Evolutionary conservation across 2,888 invertebrate genomes (phyloP).

Genomic region (Dascillus cervinus): DNA sequence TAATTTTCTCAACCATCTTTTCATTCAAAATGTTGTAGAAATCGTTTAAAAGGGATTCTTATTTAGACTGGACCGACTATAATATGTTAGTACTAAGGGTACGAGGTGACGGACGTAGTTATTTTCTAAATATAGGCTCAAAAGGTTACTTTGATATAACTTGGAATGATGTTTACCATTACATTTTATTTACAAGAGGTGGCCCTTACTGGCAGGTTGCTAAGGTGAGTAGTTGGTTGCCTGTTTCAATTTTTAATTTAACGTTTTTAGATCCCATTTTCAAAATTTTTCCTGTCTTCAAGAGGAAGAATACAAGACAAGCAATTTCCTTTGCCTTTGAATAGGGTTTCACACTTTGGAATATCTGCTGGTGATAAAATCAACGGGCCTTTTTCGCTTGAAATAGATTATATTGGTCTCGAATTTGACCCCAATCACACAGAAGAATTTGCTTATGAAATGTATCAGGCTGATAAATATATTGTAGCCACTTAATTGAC

Average conservation of each 20-base stretch:
- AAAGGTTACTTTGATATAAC: conserved; percentile 72
- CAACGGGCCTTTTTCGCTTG: conserved; percentile 79
- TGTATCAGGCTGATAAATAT: conserved; percentile 65
- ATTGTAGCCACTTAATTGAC: conserved; percentile 53
- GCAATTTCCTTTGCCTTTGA: conserved; percentile 56
- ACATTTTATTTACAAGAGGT: conserved; percentile 85
- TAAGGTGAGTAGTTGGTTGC: conserved; percentile 55
- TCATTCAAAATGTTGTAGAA: conserved; percentile 46
- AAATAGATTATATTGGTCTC: conserved; percentile 88
- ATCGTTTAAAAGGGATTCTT: conserved; percentile 68
- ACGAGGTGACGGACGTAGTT: conserved; percentile 90
- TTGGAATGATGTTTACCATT: conserved; percentile 87
- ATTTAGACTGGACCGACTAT: conserved; percentile 69
- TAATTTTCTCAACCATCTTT: conserved; percentile 2
- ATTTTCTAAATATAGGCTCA: conserved; percentile 70
- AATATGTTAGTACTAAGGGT: conserved; percentile 71
- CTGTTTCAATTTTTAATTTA: background rate
- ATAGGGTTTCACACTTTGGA: conserved; percentile 65
- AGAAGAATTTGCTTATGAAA: conserved; percentile 91
- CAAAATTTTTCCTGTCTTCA: conserved; percentile 76
- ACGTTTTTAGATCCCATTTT: conserved; percentile 78
- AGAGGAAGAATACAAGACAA: conserved; percentile 83
- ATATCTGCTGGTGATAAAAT: conserved; percentile 75
- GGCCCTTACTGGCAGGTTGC: conserved; percentile 97
- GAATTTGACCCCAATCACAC: conserved; percentile 70